Evolutionary conservation across 2,888 invertebrate genomes (phyloP), one percentile per base, ranked within the genome.

Genomic region (Lottia scabra): DNA sequence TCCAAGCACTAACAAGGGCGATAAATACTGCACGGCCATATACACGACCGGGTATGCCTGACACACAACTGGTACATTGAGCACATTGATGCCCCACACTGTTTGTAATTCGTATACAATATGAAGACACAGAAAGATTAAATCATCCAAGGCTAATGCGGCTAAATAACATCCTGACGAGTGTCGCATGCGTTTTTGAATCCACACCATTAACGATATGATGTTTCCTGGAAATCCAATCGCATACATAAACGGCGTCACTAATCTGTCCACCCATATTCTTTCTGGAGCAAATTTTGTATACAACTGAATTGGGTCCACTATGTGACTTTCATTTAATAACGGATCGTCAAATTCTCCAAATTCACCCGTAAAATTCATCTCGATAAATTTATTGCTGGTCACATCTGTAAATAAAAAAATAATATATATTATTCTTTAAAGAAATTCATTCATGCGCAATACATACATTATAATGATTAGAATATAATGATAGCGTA

Each of bases 121-220:
- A 71, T 87, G 84, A n/a, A 88, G 74, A 2, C 81, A 63, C 43
- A 89, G 80, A 74, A 89, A 89, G 10, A 86, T 77, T 38, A 88
- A 82, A 79, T 89, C 89, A 56, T 83, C 80, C 48, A 88, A 68
- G 0, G 88, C 89, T 23, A 89, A 80, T 10, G 89, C 87, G 26
- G 88, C 87, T 43, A 89, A 80, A 78, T 89, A 89, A 68, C 84
- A 85, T 38, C 89, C 89, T 15, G 89, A 89, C 2, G 88, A 88
- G 69, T 88, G 87, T 15, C 88, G 82, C 89, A 89, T 89, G 67
- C 85, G 80, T 68, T 83, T 85, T 65, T 85, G 84, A 43, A 89
- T 83, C 89, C 89, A 89, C 63, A 89, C 84, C 48, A 86, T 71
- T 70, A 89, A 84, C 6, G 88, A 84, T n/a, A 89, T 72, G 66